phyloP scores from a whole-genome alignment of 1,140 invertebrate genomes.

The Acarapis woodi region DNA sequence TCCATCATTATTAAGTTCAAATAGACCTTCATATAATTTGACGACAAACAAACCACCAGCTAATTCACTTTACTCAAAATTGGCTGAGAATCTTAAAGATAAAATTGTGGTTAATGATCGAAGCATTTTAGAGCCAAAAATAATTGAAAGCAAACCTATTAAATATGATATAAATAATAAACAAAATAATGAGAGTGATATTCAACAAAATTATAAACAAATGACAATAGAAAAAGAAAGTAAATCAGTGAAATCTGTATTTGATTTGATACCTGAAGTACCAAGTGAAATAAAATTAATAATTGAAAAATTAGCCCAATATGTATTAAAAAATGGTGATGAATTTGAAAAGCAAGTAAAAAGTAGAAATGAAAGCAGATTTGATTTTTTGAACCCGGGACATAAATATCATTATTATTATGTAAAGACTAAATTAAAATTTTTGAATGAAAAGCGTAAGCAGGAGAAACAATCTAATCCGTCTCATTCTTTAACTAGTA shows the following conservation, averaged over 20 bases:
- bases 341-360: constrained; percentile 38
- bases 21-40: constrained; percentile 1
- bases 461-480: no score
- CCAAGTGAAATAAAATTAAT: constrained; percentile 50
- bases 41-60: neutral
- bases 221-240: neutral
- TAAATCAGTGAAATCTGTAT: neutral
- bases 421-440: constrained; percentile 6
- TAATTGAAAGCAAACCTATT: constrained; percentile 13
- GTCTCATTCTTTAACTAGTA: no score
- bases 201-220: neutral
- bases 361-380: constrained; percentile 24
- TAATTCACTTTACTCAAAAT: neutral
- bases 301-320: constrained; percentile 81
- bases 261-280: constrained; percentile 22
- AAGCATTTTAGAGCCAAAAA: constrained; percentile 13
- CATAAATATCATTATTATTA: constrained; percentile 49
- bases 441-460: constrained; percentile 5
- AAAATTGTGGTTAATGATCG: constrained; percentile 5
- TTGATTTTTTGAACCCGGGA: constrained; percentile 39
- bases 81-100: neutral
- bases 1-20: constrained; percentile 29
- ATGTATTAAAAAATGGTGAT: constrained; percentile 70
- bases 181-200: neutral
- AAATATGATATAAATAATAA: constrained; percentile 8